Percentiles rank a stretch among this genome's conserved stretches.
phyloP scores from a whole-genome alignment of 2,797 vertebrate species.

The Epinephelus coioides region DNA sequence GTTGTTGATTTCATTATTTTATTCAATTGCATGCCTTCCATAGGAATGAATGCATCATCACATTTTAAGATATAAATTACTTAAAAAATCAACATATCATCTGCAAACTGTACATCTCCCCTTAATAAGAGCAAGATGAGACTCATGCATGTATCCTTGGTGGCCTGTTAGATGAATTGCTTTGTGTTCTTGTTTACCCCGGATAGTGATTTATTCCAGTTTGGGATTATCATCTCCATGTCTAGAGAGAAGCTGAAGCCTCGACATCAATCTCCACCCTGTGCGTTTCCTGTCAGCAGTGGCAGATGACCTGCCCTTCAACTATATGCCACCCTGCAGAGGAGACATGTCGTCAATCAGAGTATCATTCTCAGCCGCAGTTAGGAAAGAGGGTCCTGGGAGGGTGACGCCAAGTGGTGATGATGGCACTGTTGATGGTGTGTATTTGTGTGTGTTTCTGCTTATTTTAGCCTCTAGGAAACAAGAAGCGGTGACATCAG shows the following conservation, averaged over 20 bases:
- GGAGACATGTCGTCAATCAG: constrained; percentile 63
- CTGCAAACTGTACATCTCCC: constrained; percentile 23
- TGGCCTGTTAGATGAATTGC: constrained; percentile 39
- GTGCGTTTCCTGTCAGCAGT: constrained; percentile 53
- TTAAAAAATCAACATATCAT: not conserved
- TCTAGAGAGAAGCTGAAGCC: constrained; percentile 39
- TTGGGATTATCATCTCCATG: constrained; percentile 50
- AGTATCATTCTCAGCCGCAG: constrained; percentile 37
- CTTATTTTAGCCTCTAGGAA: constrained; percentile 44
- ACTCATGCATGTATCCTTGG: constrained; percentile 11
- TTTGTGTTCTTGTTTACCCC: constrained; percentile 64
- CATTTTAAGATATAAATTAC: not conserved
- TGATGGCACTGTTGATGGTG: constrained; percentile 12
- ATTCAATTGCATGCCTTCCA: too few relatives aligned
- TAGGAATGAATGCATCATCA: not conserved
- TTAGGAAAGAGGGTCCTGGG: constrained; percentile 24
- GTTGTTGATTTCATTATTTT: not conserved
- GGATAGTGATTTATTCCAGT: constrained; percentile 71
- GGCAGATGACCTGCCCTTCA: constrained; percentile 79
- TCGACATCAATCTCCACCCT: constrained; percentile 60
- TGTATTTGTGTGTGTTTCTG: constrained; percentile 17
- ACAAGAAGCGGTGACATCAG: constrained; percentile 69
- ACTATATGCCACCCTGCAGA: constrained; percentile 56
- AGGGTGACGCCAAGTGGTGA: constrained; percentile 30
- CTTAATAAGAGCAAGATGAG: constrained; percentile 43